Evolutionary conservation across 2,113 vertebrate species (phyloP).

Genomic region (Scatophagus argus): DNA sequence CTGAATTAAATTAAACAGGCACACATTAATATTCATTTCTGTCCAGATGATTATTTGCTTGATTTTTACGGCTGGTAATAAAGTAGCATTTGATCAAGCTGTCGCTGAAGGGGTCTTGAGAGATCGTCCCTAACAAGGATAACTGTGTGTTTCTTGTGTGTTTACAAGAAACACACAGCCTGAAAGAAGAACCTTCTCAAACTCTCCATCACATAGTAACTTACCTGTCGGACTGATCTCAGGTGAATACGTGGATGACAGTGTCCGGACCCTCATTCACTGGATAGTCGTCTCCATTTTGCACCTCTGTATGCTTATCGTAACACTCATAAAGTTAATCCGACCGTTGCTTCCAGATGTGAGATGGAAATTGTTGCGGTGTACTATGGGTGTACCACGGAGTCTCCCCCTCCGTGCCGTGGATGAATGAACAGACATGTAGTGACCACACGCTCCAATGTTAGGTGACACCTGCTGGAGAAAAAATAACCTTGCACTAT

Average conservation of each 20-base stretch:
- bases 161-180: not conserved
- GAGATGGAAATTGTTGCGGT: not conserved
- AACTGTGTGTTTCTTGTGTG: not conserved
- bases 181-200: not conserved
- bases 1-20: too few relatives aligned
- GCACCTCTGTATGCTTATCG: not conserved
- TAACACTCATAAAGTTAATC: not conserved
- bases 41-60: not conserved
- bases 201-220: not conserved
- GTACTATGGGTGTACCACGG: not conserved
- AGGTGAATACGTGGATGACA: not conserved
- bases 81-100: not conserved
- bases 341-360: not conserved
- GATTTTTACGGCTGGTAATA: not conserved
- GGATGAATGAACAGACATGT: not conserved
- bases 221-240: constrained; percentile 33
- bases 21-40: not conserved
- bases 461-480: constrained; percentile 57
- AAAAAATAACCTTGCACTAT: too few relatives aligned
- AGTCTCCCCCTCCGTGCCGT: not conserved
- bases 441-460: not conserved
- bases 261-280: not conserved
- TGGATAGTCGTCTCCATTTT: not conserved
- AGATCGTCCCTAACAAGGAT: too few relatives aligned
- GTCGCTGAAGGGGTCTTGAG: constrained; percentile 1